A percentile compares a stretch with the other conserved stretches of the same genome.
phyloP scores from a whole-genome alignment of 23 tunicate species.

The Pegea sp. region DNA sequence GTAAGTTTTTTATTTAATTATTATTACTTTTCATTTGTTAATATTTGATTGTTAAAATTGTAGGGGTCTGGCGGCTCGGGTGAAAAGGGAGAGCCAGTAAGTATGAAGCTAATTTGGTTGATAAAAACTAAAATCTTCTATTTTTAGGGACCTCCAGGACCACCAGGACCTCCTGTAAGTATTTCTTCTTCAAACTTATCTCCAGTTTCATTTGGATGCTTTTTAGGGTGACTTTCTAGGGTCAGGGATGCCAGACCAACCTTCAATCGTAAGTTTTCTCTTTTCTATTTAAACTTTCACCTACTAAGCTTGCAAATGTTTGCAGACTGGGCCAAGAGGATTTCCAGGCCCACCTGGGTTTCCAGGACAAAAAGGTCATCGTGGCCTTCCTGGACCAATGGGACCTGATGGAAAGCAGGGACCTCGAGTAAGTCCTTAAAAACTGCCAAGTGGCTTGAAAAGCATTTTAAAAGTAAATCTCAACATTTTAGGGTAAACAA shows the following conservation, averaged over 20 bases:
- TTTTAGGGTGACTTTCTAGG: no score
- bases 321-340: conserved; percentile 27
- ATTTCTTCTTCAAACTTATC: background rate
- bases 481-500: conserved; percentile 3
- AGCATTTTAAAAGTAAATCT: background rate
- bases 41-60: background rate
- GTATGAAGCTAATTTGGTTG: background rate
- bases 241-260: no score
- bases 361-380: conserved; percentile 64
- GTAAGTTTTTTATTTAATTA: background rate
- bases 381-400: conserved; percentile 30
- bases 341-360: conserved; percentile 36
- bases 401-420: conserved; percentile 87
- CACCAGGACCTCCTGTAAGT: conserved; percentile 20
- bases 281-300: background rate
- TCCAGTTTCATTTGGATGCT: background rate
- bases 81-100: no score
- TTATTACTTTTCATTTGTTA: background rate
- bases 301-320: background rate
- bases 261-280: no score
- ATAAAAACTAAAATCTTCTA: background rate
- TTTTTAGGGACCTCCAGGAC: conserved; percentile 24
- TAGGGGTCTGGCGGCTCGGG: no score
- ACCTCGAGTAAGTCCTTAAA: conserved; percentile 24
- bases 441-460: no score